These are phyloP conservation scores for Diogma glabrata DNA, from an alignment of 2,888 invertebrate genomes.

Conservation along the genomic window DNA sequence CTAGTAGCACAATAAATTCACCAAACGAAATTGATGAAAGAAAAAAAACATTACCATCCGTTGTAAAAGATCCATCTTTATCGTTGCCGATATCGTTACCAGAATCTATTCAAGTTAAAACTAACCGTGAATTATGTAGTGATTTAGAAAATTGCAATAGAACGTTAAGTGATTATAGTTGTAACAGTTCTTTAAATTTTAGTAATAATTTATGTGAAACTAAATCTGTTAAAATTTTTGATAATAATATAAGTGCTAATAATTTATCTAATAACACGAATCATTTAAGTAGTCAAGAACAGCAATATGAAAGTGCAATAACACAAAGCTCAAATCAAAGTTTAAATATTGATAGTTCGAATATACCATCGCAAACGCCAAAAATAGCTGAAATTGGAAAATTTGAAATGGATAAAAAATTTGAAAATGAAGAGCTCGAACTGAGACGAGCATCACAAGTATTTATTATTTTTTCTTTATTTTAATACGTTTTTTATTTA, in stretches of 20 bases:
- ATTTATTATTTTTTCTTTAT: conserved; percentile 10
- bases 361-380: too few species aligned
- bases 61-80: background rate
- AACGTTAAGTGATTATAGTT: background rate
- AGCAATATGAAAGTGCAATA: too few species aligned
- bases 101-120: background rate
- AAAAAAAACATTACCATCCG: background rate
- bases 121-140: conserved; percentile 14
- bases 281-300: conserved; percentile 42
- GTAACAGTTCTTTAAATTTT: background rate
- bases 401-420: conserved; percentile 27
- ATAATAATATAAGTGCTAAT: conserved; percentile 19
- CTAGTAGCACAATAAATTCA: too few species aligned
- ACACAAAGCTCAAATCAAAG: too few species aligned
- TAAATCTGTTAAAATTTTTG: conserved; percentile 15
- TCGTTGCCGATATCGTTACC: too few species aligned
- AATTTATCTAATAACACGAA: conserved; percentile 19
- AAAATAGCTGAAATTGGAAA: conserved; percentile 21
- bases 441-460: conserved; percentile 46
- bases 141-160: conserved; percentile 13
- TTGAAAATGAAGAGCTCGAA: conserved; percentile 46
- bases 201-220: background rate
- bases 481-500: too few species aligned
- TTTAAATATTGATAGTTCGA: conserved; percentile 25
- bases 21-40: conserved; percentile 4